Base-by-base conservation (phyloP, 2,113 vertebrate species). In the Lasiurus borealis region DNA sequence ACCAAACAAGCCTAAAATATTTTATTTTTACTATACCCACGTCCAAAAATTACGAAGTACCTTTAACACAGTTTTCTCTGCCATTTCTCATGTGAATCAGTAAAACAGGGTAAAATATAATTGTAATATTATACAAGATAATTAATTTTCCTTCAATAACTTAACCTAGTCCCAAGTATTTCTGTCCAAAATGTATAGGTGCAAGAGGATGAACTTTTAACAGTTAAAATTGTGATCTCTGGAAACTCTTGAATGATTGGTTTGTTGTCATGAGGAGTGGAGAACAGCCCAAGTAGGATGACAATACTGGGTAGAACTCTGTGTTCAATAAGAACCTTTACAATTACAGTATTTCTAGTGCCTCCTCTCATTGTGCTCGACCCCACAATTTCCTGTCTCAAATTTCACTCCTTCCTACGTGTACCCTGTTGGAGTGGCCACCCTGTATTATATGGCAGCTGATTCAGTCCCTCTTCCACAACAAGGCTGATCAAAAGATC, bases 301-400 rank as follows among this genome's bases (percentile, higher is more conserved):
- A 99, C 99, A 96, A 99, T 99, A 95, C 97, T 98, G 59, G 99
- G 98, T 94, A 99, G 99, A 40, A 99, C 99, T 21, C 99, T 98
- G 0, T 99, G 99, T 97, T 99, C 99, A 87, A 99, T 99, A 5
- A 99, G 98, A 89, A 99, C 99, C 78, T 98, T 99, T 90, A 99
- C 99, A 0, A 99, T 99, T 88, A 99, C 99, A 0, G 99, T 99
- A 96, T 99, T 99, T 54, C 99, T 99, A 82, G 99, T 99, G 94
- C 99, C 99, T 99, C 99, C 99, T 93, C 99, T 99, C 99, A 99
- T 99, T 93, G 99, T 99, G 99, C 99, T 99, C 27, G 98, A 99
- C 99, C 54, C 99, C 99, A 72, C 99, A 99, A 98, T 99, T 99
- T 87, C 99, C 99, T 97, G 99, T 99, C 96, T 99, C 99, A 91